Conservation (phyloP, 2,888 invertebrate genomes). For the Parnassius mnemosyne region DNA sequence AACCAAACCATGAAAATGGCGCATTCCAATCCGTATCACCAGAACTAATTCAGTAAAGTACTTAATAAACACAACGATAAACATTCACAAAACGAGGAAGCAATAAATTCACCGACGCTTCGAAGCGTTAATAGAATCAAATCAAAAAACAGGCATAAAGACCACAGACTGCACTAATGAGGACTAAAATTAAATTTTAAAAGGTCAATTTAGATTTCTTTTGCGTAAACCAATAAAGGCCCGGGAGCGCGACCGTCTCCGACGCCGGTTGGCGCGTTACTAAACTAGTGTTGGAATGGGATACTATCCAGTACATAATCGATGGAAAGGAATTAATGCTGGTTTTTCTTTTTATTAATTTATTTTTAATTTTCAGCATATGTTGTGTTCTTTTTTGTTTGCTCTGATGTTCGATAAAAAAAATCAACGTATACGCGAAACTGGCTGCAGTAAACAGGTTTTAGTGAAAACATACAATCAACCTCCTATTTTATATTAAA, state of each 20-base stretch:
- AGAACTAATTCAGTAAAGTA: conserved; percentile 28
- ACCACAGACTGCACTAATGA: conserved; percentile 1
- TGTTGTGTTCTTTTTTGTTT: not conserved
- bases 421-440: not conserved
- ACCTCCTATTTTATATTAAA: no score
- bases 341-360: not conserved
- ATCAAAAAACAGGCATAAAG: not conserved
- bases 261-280: conserved; percentile 28
- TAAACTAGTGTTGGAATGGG: conserved; percentile 29
- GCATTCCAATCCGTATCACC: conserved; percentile 32
- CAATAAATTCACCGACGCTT: conserved; percentile 13
- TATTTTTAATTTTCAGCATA: not conserved
- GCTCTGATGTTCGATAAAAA: not conserved
- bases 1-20: conserved; percentile 32
- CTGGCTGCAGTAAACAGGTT: not conserved
- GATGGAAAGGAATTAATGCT: conserved; percentile 3
- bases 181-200: conserved; percentile 2
- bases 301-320: not conserved
- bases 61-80: conserved; percentile 13
- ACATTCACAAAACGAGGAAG: conserved; percentile 1
- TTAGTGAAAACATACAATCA: not conserved
- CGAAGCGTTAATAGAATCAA: conserved; percentile 4
- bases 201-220: conserved; percentile 12
- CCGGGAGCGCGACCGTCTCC: conserved; percentile 19
- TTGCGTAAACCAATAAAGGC: not conserved